Evolutionary conservation across 2,888 invertebrate genomes (phyloP), one percentile per base, ranked within the genome.

Genomic region (Xanthorhoe spadicearia): DNA sequence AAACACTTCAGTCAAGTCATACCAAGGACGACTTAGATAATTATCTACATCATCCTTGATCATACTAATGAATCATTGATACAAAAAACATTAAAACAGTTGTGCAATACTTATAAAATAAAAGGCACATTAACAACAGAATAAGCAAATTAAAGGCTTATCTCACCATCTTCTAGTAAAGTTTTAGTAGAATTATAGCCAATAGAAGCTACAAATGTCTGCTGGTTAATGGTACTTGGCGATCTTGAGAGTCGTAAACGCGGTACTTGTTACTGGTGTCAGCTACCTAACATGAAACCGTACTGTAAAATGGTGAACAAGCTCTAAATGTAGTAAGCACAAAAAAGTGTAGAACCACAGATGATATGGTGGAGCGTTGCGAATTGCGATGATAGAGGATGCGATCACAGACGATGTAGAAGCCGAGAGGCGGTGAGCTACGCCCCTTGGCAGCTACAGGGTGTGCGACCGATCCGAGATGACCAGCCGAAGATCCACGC

Each of bases 371-470:
- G 73, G 66, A 68, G 71, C 70, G 62, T 64, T 63, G 70, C 69
- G 62, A 64, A n/a, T n/a, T 63, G 70, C 61, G 72, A 68, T 64
- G 72, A 58, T 73, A 77, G 64, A 61, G 79, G 80, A 68, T 70
- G 64, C 81, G 75, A 80, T 80, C 77, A 82, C 86, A 81, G 83
- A 88, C 92, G 74, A 81, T 91, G 92, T 93, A 91, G 86, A 83
- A 69, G 83, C 88, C 69, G 69, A 91, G 90, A 87, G 87, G 92
- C 76, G 90, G 84, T 68, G 55, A 58, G 84, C 85, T 78, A 77
- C 92, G 90, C 92, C 93, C 92, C 92, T 92, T 90, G 90, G 92
- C 91, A 90, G 90, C 93, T 93, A 93, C 93, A 93, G 93, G 93
- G 93, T 88, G 69, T 78, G 84, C 86, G 77, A 76, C 87, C 79